Evolutionary conservation across 2,888 invertebrate genomes (phyloP), one percentile per base, ranked within the genome.

Genomic region (Drosophila kambysellisi): DNA sequence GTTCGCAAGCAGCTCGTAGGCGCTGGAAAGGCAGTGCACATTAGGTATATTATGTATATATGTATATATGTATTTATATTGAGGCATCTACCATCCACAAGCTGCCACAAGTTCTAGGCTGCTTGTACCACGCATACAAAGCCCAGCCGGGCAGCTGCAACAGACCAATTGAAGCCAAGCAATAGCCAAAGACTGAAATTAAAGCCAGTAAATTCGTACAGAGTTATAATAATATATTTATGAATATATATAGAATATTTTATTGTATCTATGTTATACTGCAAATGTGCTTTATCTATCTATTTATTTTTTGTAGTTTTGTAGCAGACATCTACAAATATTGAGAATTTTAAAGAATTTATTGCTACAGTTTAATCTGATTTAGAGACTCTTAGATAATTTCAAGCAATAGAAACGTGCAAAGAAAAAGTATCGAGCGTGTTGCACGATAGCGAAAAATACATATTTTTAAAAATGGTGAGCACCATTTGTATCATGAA

Each of bases 101-200:
- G 53, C 67, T 75, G 37, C 54, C 64, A 17, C 62, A 50, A 4
- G 63, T 46, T 3, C 77, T 73, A 25, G 82, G 70, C 71, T 91
- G 90, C 50, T 91, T 89, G 35, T 69, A 87, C 53, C 90, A 54
- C n/a, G 84, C 86, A 58, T 88, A 92, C 11, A 91, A 25, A 30
- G 91, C 92, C 93, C 93, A 93, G 17, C 91, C 82, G 1, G 94
- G 92, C 35, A 95, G 93, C 84, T 94, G 94, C 0, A 94, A 30
- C 3, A 94, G 88, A 17, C 94, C 94, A 61, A 95, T 87, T 5
- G 92, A 88, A 4, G 94, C 92, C 29, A 94, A 83, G 12, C 88
- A 90, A 94, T 94, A 94, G 29, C 94, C 94, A 70, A 92, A 92
- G 8, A 87, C 93, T 91, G 74, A 3, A 71, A 17, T 12, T 15